These are phyloP conservation scores for Cepphus grylle DNA, from an alignment of 2,113 vertebrate species.

Conservation along the genomic window DNA sequence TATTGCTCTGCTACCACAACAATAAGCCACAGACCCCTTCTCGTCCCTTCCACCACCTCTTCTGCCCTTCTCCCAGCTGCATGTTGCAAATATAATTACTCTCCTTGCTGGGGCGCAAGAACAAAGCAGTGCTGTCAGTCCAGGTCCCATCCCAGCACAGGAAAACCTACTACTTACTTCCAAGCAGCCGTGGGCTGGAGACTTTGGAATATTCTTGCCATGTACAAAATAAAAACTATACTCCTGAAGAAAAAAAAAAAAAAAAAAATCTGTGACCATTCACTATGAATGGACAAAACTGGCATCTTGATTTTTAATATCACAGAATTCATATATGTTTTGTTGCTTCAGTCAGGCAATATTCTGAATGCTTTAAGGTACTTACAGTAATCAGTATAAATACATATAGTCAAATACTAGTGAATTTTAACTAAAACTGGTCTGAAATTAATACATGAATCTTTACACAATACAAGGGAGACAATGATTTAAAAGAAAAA, in stretches of 20 bases:
- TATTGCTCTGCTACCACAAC: not conserved
- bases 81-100: not conserved
- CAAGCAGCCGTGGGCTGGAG: not conserved
- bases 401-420: not conserved
- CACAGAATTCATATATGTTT: not conserved
- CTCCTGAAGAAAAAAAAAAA: not conserved
- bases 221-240: not conserved
- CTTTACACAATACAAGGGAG: not conserved
- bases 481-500: not conserved
- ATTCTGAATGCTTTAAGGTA: not conserved
- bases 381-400: not conserved
- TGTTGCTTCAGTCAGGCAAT: not conserved
- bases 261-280: not conserved
- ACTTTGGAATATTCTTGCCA: not conserved
- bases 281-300: not conserved
- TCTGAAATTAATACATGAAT: not conserved
- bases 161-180: not conserved
- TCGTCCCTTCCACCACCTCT: not conserved
- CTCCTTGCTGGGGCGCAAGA: not conserved
- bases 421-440: not conserved
- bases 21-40: not conserved
- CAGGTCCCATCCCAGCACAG: not conserved
- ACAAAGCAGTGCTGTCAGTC: not conserved
- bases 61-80: not conserved
- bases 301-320: not conserved